These are phyloP conservation scores for Aphelenchoides bicaudatus DNA, from an alignment of 2,888 invertebrate species.

Conservation along the genomic window DNA sequence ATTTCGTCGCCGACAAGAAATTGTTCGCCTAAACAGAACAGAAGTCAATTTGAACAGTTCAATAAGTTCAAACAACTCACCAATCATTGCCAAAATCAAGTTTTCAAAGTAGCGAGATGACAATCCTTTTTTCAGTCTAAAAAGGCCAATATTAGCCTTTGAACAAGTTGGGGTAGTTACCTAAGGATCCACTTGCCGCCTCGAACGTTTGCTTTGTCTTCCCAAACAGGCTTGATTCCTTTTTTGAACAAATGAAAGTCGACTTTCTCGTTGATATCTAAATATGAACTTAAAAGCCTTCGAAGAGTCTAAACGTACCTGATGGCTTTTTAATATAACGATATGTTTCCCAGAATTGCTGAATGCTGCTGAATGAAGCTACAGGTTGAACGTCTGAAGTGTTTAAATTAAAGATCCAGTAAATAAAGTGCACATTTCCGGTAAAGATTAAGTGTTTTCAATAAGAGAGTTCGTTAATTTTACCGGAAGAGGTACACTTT, in stretches of 20 bases:
- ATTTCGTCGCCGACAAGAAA: constrained; percentile 93
- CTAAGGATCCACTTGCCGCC: constrained; percentile 97
- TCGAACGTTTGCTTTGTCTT: constrained; percentile 88
- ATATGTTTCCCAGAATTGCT: constrained; percentile 96
- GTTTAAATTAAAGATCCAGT: too few species aligned
- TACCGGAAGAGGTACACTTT: too few species aligned
- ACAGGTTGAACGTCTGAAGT: constrained; percentile 37
- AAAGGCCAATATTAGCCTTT: not conserved
- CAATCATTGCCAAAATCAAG: constrained; percentile 92
- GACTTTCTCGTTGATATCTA: constrained; percentile 77
- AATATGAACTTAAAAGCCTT: constrained; percentile 20
- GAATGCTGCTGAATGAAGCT: constrained; percentile 65
- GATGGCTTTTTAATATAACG: constrained; percentile 83
- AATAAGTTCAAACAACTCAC: constrained; percentile 63
- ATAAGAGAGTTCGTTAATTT: too few species aligned
- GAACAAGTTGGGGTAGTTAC: too few species aligned
- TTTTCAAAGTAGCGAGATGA: constrained; percentile 98
- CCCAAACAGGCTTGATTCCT: constrained; percentile 99
- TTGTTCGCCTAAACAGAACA: constrained; percentile 73
- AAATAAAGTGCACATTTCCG: too few species aligned
- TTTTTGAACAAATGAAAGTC: constrained; percentile 95
- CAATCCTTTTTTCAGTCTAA: constrained; percentile 81
- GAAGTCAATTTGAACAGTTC: constrained; percentile 12
- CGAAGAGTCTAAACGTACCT: constrained; percentile 59
- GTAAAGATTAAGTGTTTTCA: too few species aligned